Evolutionary conservation across 2,113 vertebrate species (phyloP), one percentile per base, ranked within the genome.

Genomic region (Ammodytes marinus): DNA sequence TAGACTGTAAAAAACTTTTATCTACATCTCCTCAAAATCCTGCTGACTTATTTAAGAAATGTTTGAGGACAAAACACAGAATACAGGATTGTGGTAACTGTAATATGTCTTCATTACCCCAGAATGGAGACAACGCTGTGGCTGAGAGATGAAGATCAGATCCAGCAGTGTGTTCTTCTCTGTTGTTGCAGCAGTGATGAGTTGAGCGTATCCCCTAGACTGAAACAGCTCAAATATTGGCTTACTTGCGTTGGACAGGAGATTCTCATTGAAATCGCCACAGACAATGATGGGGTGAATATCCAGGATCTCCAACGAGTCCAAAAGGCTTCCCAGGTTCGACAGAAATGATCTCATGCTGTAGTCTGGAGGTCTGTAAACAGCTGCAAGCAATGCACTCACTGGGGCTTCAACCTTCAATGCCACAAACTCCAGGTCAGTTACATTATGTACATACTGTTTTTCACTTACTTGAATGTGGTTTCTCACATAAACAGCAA

Each of bases 161-260:
- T 76, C 52, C 13, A 76, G 53, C 2, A 70, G 49, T 17, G 47
- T 53, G n/a, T 68, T 14, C 8, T 61, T 79, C 5, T 79, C 46
- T 11, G 76, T 79, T 15, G 40, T 43, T 42, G 15, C 39, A 43
- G 15, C 15, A 10, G 59, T 61, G 59, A 61, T 0, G 2, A 61
- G 2, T n/a, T 61, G 59, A 2, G 1, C 4, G n/a, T 8, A 40
- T 3, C 58, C 13, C 17, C 14, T 61, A 15, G 15, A 43, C 8
- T 61, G 59, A 43, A 61, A 61, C 15, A 43, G 10, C 14, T 61
- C 59, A n/a, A 10, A 8, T 2, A 61, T 42, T 0, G 39, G 3
- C 37, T 43, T 61, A 15, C 40, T 60, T 0, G 14, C 39, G 40
- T 2, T 17, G 3, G 6, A 40, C 13, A 60, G 9, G 9, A 60